Evolutionary conservation across 1,140 invertebrate species (phyloP).

Genomic region (Agrypnia vestita): DNA sequence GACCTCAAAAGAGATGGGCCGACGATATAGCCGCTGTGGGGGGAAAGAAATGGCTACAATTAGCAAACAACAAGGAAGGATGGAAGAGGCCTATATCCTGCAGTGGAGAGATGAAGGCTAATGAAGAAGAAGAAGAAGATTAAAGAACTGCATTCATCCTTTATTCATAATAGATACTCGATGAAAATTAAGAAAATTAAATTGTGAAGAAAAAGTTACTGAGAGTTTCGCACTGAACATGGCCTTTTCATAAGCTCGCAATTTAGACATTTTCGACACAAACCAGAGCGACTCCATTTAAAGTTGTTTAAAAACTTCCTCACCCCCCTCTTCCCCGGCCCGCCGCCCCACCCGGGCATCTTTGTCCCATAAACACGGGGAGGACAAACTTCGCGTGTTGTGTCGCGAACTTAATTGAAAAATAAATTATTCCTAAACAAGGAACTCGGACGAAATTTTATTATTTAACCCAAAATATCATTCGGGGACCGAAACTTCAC

Average conservation of each 20-base stretch:
- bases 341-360: neutral
- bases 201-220: no score
- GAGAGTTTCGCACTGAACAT: no score
- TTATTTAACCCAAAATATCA: conserved; percentile 22
- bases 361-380: neutral
- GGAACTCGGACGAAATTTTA: neutral
- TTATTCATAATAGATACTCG: no score
- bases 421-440: conserved; percentile 31
- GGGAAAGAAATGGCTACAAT: no score
- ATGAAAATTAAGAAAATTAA: no score
- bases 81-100: no score
- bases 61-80: no score
- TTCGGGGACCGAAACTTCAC: conserved; percentile 20
- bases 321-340: neutral
- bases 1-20: no score
- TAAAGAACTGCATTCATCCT: no score
- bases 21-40: no score
- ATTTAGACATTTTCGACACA: conserved; percentile 20
- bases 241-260: neutral
- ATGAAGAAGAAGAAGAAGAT: no score
- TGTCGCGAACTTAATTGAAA: conserved; percentile 31
- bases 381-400: conserved; percentile 1
- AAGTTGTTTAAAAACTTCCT: conserved; percentile 12
- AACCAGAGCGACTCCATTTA: conserved; percentile 14
- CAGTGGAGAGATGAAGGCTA: no score